Base-by-base conservation (phyloP, 1,140 invertebrate species). In the Lasioglossum baleicum region DNA sequence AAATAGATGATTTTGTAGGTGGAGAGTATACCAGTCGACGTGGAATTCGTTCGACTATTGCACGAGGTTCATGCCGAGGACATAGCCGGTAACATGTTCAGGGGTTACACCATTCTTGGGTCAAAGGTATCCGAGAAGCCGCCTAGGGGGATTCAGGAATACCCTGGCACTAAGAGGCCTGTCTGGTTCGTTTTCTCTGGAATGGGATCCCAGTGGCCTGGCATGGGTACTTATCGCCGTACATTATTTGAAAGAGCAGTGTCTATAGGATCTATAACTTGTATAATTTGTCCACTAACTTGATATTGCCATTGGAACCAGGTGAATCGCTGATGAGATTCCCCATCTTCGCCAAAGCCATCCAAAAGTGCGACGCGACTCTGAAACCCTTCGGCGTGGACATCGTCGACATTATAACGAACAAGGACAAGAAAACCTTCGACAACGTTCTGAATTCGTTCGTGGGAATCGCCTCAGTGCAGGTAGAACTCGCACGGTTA, bases 391-490 rank as follows among this genome's bases (percentile, higher is more conserved):
- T 93, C 85, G 95, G 94, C 3, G 80, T 96, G 10, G 94, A 96
- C 84, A 92, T 97, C 5, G 91, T 94, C 35, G 90, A 95, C 51
- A 93, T 97, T 70, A 83, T 97, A 10, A 94, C 94, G 42, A 94
- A 94, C 44, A 93, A 92, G 4, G 93, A 95, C 80, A 93, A 94
- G n/a, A 91, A 90, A 20, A 94, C 93, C 1, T 94, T 95, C 84
- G 93, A 95, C 22, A 93, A 95, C 82, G 94, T 95, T 40, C 81
- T 96, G 11, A 93, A 96, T 83, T 95, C 95, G 2, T 96, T 97
- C 89, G 94, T 97, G 61, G 94, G 94, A 48, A 97, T 97, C 84
- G 95, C 96, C 69, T 96, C 97, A 26, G 95, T 99, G 78, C 97
- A 97, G 93, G 96, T 96, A 90, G 80, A 48, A 7, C 3, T 15